These are phyloP conservation scores for Vollenhovia emeryi DNA, from an alignment of 1,140 invertebrate genomes.

Conservation along the genomic window DNA sequence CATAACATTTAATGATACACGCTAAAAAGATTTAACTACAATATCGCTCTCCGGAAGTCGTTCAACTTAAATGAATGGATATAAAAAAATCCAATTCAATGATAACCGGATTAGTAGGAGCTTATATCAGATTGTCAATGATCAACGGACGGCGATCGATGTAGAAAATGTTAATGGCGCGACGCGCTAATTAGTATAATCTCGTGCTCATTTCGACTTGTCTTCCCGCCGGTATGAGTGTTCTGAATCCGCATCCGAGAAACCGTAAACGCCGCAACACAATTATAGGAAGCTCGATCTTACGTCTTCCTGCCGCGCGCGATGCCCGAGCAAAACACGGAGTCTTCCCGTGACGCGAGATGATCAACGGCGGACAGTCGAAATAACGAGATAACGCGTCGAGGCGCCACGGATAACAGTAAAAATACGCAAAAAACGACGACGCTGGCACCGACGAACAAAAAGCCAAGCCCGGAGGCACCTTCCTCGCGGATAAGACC, in stretches of 20 bases:
- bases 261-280: background rate
- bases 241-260: conserved; percentile 1
- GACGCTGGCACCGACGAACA: conserved; percentile 63
- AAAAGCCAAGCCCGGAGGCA: conserved; percentile 71
- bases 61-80: background rate
- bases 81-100: background rate
- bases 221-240: background rate
- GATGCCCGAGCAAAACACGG: background rate
- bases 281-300: conserved; percentile 32
- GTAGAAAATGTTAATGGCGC: background rate
- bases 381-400: conserved; percentile 59
- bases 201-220: background rate
- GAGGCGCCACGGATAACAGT: conserved; percentile 70
- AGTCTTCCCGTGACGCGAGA: conserved; percentile 12
- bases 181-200: conserved; percentile 44
- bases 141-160: background rate
- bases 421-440: conserved; percentile 67
- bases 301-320: background rate
- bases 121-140: background rate
- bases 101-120: background rate
- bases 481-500: conserved; percentile 74
- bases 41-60: background rate
- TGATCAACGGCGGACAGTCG: conserved; percentile 41
- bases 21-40: background rate
- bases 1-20: background rate